Percentiles rank a stretch among this genome's conserved stretches.
phyloP scores from a whole-genome alignment of 2,888 invertebrate genomes.

The Pammene aurita region DNA sequence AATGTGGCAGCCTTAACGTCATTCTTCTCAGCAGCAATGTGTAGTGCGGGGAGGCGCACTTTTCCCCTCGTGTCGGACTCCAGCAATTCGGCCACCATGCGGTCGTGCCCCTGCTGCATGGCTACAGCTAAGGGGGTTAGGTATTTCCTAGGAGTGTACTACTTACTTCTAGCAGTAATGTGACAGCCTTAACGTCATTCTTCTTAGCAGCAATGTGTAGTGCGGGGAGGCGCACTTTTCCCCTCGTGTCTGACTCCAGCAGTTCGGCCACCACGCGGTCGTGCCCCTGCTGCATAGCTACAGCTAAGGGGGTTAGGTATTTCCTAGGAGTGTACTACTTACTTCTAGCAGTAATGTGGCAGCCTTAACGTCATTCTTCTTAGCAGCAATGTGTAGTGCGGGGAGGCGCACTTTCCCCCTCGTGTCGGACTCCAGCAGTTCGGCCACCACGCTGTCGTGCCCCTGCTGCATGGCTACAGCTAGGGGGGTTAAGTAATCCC shows the following conservation, averaged over 20 bases:
- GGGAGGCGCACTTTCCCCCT: conserved; percentile 97
- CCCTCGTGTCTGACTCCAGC: conserved; percentile 97
- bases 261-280: conserved; percentile 98
- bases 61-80: conserved; percentile 99
- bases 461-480: conserved; percentile 99
- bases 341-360: conserved; percentile 95
- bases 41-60: conserved; percentile 96
- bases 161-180: conserved; percentile 90
- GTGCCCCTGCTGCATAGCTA: conserved; percentile 99
- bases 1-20: conserved; percentile 98
- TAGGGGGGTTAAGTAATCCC: conserved; percentile 97
- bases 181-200: conserved; percentile 98
- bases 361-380: conserved; percentile 99
- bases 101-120: conserved; percentile 99
- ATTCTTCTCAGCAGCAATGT: conserved; percentile 99
- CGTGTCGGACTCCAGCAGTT: conserved; percentile 97
- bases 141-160: too few species aligned
- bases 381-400: conserved; percentile 98
- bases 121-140: conserved; percentile 99
- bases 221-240: conserved; percentile 97
- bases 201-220: conserved; percentile 99
- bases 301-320: conserved; percentile 98
- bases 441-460: conserved; percentile 98
- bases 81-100: conserved; percentile 96
- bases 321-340: too few species aligned